A percentile compares a stretch with the other conserved stretches of the same genome.
These are phyloP conservation scores for Gadopsis bispinosus DNA, from an alignment of 2,797 vertebrate species.

Conservation along the genomic window DNA sequence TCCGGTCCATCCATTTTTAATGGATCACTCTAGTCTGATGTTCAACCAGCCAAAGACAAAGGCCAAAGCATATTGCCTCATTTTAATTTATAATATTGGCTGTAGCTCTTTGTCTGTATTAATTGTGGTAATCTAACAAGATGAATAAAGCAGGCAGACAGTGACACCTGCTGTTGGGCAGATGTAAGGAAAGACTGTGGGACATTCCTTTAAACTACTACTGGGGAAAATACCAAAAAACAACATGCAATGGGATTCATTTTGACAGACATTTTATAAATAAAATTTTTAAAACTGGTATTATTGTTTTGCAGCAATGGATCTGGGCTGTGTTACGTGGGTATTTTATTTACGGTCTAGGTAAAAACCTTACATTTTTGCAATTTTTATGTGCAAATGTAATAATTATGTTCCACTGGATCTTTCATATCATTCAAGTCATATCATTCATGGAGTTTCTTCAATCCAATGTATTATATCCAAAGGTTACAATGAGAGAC, in stretches of 20 bases:
- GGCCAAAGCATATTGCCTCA: not conserved
- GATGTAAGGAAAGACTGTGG: conserved; percentile 24
- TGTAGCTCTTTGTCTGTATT: not conserved
- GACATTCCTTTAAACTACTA: not conserved
- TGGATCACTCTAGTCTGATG: not conserved
- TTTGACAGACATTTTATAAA: too few species aligned
- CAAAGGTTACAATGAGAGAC: not conserved
- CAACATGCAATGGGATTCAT: not conserved
- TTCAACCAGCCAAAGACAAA: conserved; percentile 4
- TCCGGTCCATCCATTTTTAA: not conserved
- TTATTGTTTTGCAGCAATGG: not conserved
- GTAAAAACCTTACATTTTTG: not conserved
- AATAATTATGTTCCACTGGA: not conserved
- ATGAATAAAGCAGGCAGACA: conserved; percentile 19
- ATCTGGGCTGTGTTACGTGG: not conserved
- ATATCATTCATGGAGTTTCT: not conserved
- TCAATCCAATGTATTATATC: not conserved
- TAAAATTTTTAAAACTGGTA: not conserved
- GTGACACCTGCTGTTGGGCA: conserved; percentile 74
- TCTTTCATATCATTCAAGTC: not conserved
- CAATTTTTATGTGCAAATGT: not conserved
- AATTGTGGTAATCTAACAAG: not conserved
- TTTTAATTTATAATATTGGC: not conserved
- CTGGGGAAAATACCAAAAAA: not conserved
- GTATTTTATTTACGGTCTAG: not conserved